Base-by-base conservation (phyloP, 1,140 invertebrate genomes). In the Chrysomallon squamiferum region DNA sequence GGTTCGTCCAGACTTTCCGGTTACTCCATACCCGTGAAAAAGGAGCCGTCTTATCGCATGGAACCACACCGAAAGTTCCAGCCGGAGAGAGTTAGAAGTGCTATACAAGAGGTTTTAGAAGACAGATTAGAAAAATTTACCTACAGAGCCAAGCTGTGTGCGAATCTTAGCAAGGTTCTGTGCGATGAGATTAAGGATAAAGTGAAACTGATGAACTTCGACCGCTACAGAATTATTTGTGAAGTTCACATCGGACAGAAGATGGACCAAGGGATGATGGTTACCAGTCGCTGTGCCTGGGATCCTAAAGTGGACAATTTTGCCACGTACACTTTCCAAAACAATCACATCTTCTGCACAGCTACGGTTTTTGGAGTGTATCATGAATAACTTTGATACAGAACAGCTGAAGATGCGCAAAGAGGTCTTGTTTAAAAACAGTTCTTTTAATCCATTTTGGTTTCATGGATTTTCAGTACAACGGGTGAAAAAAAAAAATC, bases 321-420 rank as follows among this genome's bases (percentile, higher is more conserved):
- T 52, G 75, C 81, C 27, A 72, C 69, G 27, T 82, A 75, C 57
- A 73, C 65, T 5, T 78, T 73, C 49, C 56, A 80, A 65, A 81
- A 76, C 32, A 52, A 60, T 4, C 63, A 59, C 43, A 65, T 80
- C 25, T 81, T 75, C 69, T 80, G 76, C 52, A 75, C 78, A 9
- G 81, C 74, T 9, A 77, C 73, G 9, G 79, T 84, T 0, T 81
- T 73, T 68, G 81, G 77, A 11, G 58, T 82, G 9, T 82, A 82
- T 60, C 72, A 35, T n/a, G 78, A 81, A 67, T 82, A 30, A 27
- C n/a, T 6, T 13, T 6, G 50, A 7, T 38, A 5, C 5, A 38
- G 35, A n/a, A n/a, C n/a, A n/a, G n/a, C n/a, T n/a, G n/a, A n/a
- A n/a, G n/a, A n/a, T n/a, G n/a, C n/a, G n/a, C n/a, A n/a, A n/a